A percentile compares a stretch with the other conserved stretches of the same genome.
Evolutionary conservation across 2,797 vertebrate species (phyloP).

Genomic region (Leptatherina wallacei): DNA sequence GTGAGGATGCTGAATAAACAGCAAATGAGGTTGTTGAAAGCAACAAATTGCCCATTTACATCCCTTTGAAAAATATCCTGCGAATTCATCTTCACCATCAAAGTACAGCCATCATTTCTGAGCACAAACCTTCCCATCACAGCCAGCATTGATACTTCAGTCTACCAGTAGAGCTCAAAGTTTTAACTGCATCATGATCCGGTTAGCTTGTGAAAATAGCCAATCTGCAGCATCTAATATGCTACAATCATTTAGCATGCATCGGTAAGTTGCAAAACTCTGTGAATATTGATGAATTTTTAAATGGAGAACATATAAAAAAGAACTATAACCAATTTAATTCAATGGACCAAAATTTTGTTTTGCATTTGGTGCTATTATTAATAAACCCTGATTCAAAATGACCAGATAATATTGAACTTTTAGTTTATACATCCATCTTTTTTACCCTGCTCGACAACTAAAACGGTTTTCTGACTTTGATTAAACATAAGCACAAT

Average conservation of each 20-base stretch:
- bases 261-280: constrained; percentile 30
- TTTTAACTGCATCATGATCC: constrained; percentile 27
- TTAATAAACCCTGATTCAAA: constrained; percentile 12
- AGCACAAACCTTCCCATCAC: background rate
- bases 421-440: constrained; percentile 22
- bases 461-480: constrained; percentile 49
- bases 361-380: background rate
- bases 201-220: background rate
- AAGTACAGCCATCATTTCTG: constrained; percentile 9
- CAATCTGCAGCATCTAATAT: background rate
- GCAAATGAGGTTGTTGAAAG: constrained; percentile 1
- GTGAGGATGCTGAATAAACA: constrained; percentile 7
- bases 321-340: background rate
- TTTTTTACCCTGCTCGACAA: constrained; percentile 65
- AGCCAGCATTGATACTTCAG: background rate
- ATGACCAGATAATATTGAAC: constrained; percentile 10
- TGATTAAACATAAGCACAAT: constrained; percentile 59
- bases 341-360: constrained; percentile 6
- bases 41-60: constrained; percentile 27
- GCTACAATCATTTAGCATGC: constrained; percentile 9
- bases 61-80: constrained; percentile 19
- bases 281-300: constrained; percentile 18
- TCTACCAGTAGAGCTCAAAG: background rate
- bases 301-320: background rate
- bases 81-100: background rate